Evolutionary conservation across 2,888 invertebrate species (phyloP), one percentile per base, ranked within the genome.

Genomic region (Lamellibrachia satsuma): DNA sequence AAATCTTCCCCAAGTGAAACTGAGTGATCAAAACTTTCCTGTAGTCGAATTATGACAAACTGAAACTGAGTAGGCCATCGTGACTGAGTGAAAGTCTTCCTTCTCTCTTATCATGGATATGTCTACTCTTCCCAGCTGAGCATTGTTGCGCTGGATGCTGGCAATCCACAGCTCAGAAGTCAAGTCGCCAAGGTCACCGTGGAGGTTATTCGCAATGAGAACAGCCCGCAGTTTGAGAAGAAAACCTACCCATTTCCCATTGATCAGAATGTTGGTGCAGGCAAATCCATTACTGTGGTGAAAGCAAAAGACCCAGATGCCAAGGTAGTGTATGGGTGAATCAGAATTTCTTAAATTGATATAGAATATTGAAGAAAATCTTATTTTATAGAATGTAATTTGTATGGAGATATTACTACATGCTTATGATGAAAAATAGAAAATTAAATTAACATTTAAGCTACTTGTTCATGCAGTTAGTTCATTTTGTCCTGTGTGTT

Each of bases 221-320:
- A 94, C 57, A 90, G 93, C 8, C 96, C 96, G 8, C 75, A 27
- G 6, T 96, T 96, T 75, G 92, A 92, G 15, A 92, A 57, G 52
- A 75, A 91, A 7, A 75, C 90, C n/a, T 94, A 94, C 92, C 27
- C 92, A 6, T 93, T 39, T 39, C 52, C 92, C 90, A 93, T 94
- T 27, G 52, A 57, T 7, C 93, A 95, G 94, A 95, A 94, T 27
- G 94, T 94, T 91, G 93, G 91, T 0, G 94, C 95, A 27, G 95
- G 95, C n/a, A 92, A 93, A 6, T 92, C 94, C 0, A 93, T 96
- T 15, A 92, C 93, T 1, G 93, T 93, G 11, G 95, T 95, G 52
- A 92, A 90, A n/a, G 96, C 96, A 52, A 94, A 93, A 7, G 96
- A 96, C 93, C 93, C 93, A 22, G 95, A 96, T 94, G 93, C 94